Evolutionary conservation across 2,797 vertebrate species (phyloP).

Genomic region (Limosa lapponica): DNA sequence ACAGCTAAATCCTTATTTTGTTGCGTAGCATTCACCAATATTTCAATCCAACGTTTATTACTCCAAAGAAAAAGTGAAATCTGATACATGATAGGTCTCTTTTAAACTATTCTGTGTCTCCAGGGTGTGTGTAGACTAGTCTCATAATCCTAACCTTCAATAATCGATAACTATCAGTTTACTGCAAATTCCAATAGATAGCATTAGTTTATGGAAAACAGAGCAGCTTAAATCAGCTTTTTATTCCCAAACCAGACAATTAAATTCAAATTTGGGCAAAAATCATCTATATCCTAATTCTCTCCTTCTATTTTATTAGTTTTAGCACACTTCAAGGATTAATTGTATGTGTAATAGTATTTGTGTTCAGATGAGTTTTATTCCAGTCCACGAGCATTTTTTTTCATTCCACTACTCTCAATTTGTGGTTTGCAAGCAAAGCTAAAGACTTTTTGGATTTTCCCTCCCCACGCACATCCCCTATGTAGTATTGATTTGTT

Average conservation of each 20-base stretch:
- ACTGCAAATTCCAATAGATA: neutral
- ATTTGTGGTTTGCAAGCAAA: neutral
- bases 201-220: neutral
- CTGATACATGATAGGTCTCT: neutral
- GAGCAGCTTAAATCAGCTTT: neutral
- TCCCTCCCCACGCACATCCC: neutral
- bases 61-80: neutral
- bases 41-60: neutral
- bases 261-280: neutral
- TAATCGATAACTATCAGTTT: neutral
- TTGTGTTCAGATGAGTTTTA: neutral
- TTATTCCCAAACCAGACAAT: neutral
- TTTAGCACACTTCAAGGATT: neutral
- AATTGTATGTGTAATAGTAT: neutral
- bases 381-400: neutral
- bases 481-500: slow-evolving; percentile 37
- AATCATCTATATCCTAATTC: neutral
- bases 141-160: neutral
- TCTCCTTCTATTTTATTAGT: neutral
- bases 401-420: neutral
- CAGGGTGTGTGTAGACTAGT: neutral
- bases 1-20: neutral
- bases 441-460: neutral
- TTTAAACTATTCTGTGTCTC: neutral
- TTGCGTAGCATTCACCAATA: neutral